Evolutionary conservation across 2,113 vertebrate species (phyloP).

Genomic region (Alosa alosa): DNA sequence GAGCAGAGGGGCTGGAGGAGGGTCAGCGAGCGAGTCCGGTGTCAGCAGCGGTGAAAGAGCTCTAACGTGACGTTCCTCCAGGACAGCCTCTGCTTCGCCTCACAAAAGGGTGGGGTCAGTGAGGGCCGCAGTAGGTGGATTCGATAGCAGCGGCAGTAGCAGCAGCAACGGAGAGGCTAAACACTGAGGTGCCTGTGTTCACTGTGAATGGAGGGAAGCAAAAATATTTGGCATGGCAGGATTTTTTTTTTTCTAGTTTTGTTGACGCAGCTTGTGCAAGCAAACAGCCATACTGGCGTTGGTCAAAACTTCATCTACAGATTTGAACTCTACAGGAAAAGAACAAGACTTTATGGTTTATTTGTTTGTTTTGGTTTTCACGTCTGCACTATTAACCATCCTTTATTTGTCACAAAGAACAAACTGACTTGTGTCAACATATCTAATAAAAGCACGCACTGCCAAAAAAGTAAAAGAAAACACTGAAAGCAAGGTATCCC

Average conservation of each 20-base stretch:
- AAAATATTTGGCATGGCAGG: background rate
- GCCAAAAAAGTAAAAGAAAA: background rate
- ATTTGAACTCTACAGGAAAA: background rate
- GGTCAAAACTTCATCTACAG: background rate
- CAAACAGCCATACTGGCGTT: background rate
- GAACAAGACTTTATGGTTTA: background rate
- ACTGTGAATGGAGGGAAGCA: background rate
- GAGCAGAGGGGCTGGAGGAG: background rate
- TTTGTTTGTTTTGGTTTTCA: background rate
- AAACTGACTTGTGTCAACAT: background rate
- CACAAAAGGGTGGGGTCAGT: background rate
- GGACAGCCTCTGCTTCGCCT: background rate
- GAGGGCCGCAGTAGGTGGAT: background rate
- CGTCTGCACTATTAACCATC: background rate
- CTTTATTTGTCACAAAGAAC: background rate
- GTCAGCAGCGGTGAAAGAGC: background rate
- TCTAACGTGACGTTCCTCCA: constrained; percentile 14
- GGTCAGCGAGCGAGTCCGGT: background rate
- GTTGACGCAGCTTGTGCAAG: background rate
- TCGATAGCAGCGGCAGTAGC: background rate
- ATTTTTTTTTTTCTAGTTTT: too few species aligned
- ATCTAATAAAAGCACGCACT: background rate
- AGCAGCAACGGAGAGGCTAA: background rate
- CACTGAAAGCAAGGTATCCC: background rate
- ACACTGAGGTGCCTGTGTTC: constrained; percentile 4